Percentiles rank a stretch among this genome's conserved stretches.
phyloP scores from a whole-genome alignment of 2,113 vertebrate genomes.

The Protobothrops flavoviridis region DNA sequence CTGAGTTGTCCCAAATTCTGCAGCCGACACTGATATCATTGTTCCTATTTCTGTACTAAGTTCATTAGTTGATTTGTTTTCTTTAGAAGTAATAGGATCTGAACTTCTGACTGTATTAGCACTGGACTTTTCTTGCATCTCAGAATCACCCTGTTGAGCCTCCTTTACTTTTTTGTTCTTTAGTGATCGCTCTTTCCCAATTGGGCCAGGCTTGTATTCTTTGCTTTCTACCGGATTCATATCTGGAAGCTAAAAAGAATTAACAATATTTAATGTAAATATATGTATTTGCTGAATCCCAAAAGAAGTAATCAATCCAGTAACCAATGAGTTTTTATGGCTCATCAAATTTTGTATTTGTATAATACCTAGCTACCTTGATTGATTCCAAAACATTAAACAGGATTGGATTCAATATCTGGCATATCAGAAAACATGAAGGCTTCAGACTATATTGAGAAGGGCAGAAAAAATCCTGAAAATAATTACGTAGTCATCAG shows the following conservation, averaged over 20 bases:
- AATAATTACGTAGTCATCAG: not conserved
- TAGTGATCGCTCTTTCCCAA: slow-evolving; percentile 95
- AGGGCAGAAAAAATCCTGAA: not conserved
- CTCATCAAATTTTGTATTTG: not conserved
- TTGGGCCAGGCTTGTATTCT: slow-evolving; percentile 96
- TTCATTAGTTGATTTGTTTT: slow-evolving; percentile 80
- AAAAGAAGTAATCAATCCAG: not conserved
- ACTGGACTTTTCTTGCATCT: slow-evolving; percentile 83
- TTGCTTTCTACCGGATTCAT: slow-evolving; percentile 90
- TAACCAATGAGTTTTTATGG: not conserved
- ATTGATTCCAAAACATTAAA: not conserved
- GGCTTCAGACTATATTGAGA: not conserved
- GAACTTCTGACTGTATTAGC: slow-evolving; percentile 73
- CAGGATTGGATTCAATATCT: not conserved
- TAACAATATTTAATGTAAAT: slow-evolving; percentile 6
- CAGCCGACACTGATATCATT: slow-evolving; percentile 89
- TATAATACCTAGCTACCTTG: not conserved
- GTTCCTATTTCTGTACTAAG: slow-evolving; percentile 89
- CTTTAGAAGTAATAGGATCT: slow-evolving; percentile 81
- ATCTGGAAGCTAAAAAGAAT: slow-evolving; percentile 86
- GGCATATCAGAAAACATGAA: not conserved
- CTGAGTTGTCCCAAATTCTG: slow-evolving; percentile 83
- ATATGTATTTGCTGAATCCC: slow-evolving; percentile 5
- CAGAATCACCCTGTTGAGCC: slow-evolving; percentile 83
- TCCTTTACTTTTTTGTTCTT: slow-evolving; percentile 98